Conservation (phyloP, 2,888 invertebrate genomes). For the Agonopterix arenella region DNA sequence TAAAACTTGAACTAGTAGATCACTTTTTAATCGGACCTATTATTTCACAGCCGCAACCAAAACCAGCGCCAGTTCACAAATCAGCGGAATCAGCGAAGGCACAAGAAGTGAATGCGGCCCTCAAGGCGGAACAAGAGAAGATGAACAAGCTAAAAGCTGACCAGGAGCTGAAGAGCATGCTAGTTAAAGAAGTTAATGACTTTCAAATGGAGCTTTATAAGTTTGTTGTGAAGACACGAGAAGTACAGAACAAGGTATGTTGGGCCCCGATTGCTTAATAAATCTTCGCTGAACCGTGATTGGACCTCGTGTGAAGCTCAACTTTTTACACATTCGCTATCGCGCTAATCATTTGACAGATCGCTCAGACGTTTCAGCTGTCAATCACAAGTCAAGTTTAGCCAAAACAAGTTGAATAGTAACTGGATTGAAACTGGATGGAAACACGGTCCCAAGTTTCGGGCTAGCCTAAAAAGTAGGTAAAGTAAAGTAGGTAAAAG, state of each 20-base stretch:
- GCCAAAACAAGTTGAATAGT: too few relatives aligned
- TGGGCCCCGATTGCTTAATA: too few relatives aligned
- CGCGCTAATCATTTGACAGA: too few relatives aligned
- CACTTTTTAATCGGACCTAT: background rate
- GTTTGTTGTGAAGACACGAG: conserved; percentile 71
- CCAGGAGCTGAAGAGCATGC: conserved; percentile 76
- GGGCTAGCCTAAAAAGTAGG: too few relatives aligned
- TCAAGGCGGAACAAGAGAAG: conserved; percentile 54
- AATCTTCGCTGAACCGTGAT: too few relatives aligned
- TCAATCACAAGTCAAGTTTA: too few relatives aligned
- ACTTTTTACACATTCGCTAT: too few relatives aligned
- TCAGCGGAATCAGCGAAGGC: conserved; percentile 14
- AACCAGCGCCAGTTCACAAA: conserved; percentile 1
- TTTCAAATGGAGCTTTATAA: conserved; percentile 81
- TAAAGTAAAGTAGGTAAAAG: too few relatives aligned
- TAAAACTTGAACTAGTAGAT: background rate
- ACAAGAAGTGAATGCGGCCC: conserved; percentile 40
- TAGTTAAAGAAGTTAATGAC: conserved; percentile 79
- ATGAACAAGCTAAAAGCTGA: conserved; percentile 47
- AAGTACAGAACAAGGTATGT: conserved; percentile 65
- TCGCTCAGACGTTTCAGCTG: too few relatives aligned
- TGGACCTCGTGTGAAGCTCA: too few relatives aligned
- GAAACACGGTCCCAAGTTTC: too few relatives aligned
- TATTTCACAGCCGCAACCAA: conserved; percentile 20
- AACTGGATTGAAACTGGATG: too few relatives aligned